These are phyloP conservation scores for Cariama cristata DNA, from an alignment of 2,113 vertebrate species.

Conservation along the genomic window DNA sequence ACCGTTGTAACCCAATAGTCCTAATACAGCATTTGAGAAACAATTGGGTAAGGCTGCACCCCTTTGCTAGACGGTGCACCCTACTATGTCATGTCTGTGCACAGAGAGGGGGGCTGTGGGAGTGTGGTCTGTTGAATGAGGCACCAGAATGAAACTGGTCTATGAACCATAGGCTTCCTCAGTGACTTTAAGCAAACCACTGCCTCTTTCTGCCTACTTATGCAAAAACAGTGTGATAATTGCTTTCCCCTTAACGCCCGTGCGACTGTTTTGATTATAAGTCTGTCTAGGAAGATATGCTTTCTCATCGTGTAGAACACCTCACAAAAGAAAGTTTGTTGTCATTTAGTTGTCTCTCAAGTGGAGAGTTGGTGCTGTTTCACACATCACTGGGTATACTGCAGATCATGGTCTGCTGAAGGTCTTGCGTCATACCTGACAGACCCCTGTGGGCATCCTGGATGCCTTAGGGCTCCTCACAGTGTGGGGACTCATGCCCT, in stretches of 20 bases:
- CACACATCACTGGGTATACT: neutral
- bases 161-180: neutral
- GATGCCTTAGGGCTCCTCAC: neutral
- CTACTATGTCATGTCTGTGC: neutral
- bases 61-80: neutral
- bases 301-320: neutral
- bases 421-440: neutral
- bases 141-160: neutral
- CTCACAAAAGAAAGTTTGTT: neutral
- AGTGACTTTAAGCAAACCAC: neutral
- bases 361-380: neutral
- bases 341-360: neutral
- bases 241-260: neutral
- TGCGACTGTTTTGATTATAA: neutral
- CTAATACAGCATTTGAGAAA: neutral
- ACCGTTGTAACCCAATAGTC: neutral
- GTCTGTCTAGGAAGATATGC: neutral
- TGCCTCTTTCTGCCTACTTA: neutral
- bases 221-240: neutral
- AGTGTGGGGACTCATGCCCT: accelerated
- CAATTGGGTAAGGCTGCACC: neutral
- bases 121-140: neutral
- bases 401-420: neutral
- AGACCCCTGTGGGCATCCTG: neutral
- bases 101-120: neutral